Percentiles rank a stretch among this genome's conserved stretches.
Evolutionary conservation across 2,113 vertebrate species (phyloP).

Genomic region (Sus scrofa): T2T-Sscrofa CM000820.6:7503001-7503500

Average conservation of each 20-base stretch:
- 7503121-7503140: background rate
- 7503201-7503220: background rate
- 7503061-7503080: background rate
- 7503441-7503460: background rate
- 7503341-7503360: background rate
- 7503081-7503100: background rate
- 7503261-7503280: background rate
- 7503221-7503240: background rate
- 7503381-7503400: background rate
- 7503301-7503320: background rate
- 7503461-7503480: background rate
- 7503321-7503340: background rate
- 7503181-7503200: constrained; percentile 10
- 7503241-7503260: background rate
- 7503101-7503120: background rate
- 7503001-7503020: background rate
- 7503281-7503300: constrained; percentile 12
- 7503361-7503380: background rate
- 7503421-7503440: constrained; percentile 7
- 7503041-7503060: background rate
- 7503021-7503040: background rate
- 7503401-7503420: background rate
- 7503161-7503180: background rate
- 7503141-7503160: background rate
- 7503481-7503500: background rate